A percentile compares a stretch with the other conserved stretches of the same genome.
These are phyloP conservation scores for Rhadina sibilatrix DNA, from an alignment of 2,113 vertebrate species.

Conservation along the genomic window DNA sequence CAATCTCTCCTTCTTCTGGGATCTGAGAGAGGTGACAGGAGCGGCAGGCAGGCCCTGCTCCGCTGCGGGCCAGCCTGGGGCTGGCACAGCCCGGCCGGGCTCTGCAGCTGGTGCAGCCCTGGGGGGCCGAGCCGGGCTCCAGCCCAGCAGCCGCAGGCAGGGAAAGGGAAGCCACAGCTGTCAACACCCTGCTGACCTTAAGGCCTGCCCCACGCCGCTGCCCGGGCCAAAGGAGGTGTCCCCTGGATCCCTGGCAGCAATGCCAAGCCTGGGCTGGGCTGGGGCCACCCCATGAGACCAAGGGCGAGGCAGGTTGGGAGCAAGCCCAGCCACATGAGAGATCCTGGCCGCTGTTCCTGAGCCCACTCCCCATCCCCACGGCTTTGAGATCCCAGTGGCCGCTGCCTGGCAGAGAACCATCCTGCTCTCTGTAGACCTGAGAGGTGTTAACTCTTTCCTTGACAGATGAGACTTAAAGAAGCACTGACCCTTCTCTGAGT, in stretches of 20 bases:
- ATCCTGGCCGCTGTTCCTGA: not conserved
- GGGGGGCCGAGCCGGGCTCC: not conserved
- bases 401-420: not conserved
- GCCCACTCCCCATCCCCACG: not conserved
- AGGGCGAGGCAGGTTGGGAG: not conserved
- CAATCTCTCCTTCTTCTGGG: not conserved
- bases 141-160: not conserved
- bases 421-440: not conserved
- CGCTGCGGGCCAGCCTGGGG: fast-evolving
- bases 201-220: not conserved
- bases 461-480: not conserved
- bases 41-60: not conserved
- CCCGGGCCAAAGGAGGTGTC: not conserved
- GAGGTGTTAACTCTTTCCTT: not conserved
- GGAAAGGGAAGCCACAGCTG: not conserved
- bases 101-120: not conserved
- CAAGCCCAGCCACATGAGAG: not conserved
- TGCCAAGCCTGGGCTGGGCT: not conserved
- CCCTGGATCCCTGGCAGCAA: not conserved
- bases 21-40: not conserved
- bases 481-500: not conserved
- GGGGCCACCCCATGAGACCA: not conserved
- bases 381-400: not conserved
- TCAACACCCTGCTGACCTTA: not conserved
- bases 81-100: not conserved